Evolutionary conservation across 2,797 vertebrate genomes (phyloP).

Genomic region (Sternarchorhynchus goeldii): DNA sequence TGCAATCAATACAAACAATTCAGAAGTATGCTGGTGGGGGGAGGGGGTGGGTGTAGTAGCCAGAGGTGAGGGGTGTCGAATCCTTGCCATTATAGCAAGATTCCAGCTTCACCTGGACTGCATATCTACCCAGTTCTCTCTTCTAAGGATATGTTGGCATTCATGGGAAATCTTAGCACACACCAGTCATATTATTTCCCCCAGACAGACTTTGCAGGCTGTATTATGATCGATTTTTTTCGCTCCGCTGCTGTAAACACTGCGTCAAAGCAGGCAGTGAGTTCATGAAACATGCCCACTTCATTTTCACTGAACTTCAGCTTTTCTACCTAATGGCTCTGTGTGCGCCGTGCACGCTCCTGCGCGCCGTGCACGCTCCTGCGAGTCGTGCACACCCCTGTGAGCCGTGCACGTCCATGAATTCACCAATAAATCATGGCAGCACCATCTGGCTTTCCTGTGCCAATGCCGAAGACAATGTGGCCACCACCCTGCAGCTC

Average conservation of each 20-base stretch:
- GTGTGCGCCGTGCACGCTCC: not conserved
- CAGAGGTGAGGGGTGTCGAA: conserved; percentile 45
- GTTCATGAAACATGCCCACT: conserved; percentile 54
- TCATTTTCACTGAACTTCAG: conserved; percentile 45
- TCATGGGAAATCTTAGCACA: conserved; percentile 29
- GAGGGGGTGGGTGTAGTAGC: not conserved
- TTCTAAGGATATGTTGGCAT: conserved; percentile 51
- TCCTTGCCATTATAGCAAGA: conserved; percentile 56
- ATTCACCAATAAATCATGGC: not conserved
- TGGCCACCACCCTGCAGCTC: not conserved
- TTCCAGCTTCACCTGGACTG: conserved; percentile 56
- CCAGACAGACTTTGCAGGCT: conserved; percentile 40
- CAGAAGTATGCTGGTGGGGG: conserved; percentile 55
- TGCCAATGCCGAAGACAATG: not conserved
- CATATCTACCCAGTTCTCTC: conserved; percentile 44
- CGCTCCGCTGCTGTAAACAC: conserved; percentile 59
- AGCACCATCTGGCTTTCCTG: not conserved
- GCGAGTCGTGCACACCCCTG: too few species aligned
- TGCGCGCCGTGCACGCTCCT: not conserved
- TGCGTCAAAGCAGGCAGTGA: conserved; percentile 41
- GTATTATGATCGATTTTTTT: conserved; percentile 61
- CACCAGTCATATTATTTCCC: conserved; percentile 47
- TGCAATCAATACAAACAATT: conserved; percentile 67
- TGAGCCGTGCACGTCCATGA: not conserved
- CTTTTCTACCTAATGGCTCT: conserved; percentile 23